A percentile compares a stretch with the other conserved stretches of the same genome.
Conservation (phyloP, 2,888 invertebrate genomes). For the Agrilus cyanescens region DNA sequence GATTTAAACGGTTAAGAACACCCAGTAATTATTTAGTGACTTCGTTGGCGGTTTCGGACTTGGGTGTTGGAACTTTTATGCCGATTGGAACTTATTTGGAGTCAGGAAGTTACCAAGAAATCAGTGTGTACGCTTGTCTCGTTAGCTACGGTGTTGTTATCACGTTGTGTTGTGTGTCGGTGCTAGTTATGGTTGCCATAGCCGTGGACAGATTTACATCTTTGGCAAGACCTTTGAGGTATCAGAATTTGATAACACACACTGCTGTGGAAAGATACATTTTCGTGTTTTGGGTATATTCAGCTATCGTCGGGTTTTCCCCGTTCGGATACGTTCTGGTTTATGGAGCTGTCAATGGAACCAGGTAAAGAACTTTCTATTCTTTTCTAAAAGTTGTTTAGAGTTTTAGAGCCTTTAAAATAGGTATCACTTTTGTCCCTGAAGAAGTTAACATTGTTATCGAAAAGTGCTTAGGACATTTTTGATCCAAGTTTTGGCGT, state of each 20-base stretch:
- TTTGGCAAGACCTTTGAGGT: constrained; percentile 47
- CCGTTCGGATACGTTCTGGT: constrained; percentile 40
- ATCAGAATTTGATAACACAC: constrained; percentile 51
- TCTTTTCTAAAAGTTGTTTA: too few species aligned
- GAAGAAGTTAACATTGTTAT: too few species aligned
- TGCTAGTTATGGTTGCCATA: constrained; percentile 48
- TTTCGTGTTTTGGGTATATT: constrained; percentile 46
- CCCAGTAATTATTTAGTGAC: constrained; percentile 50
- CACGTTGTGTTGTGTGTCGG: constrained; percentile 46
- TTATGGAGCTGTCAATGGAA: constrained; percentile 16
- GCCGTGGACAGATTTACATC: constrained; percentile 51
- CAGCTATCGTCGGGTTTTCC: constrained; percentile 42
- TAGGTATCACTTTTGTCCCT: too few species aligned
- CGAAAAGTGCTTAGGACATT: too few species aligned
- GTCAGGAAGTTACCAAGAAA: constrained; percentile 36
- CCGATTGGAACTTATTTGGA: constrained; percentile 48
- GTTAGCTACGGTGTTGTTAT: constrained; percentile 46
- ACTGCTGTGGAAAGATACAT: constrained; percentile 46
- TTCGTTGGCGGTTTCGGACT: constrained; percentile 47
- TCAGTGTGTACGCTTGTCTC: constrained; percentile 39
- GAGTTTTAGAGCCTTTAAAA: too few species aligned
- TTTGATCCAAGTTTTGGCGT: too few species aligned
- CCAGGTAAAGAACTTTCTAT: constrained; percentile 6
- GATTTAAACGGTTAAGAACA: constrained; percentile 47
- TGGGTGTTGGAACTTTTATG: constrained; percentile 46